Evolutionary conservation across 2,113 vertebrate species (phyloP).

Genomic region (Ciconia boyciana): DNA sequence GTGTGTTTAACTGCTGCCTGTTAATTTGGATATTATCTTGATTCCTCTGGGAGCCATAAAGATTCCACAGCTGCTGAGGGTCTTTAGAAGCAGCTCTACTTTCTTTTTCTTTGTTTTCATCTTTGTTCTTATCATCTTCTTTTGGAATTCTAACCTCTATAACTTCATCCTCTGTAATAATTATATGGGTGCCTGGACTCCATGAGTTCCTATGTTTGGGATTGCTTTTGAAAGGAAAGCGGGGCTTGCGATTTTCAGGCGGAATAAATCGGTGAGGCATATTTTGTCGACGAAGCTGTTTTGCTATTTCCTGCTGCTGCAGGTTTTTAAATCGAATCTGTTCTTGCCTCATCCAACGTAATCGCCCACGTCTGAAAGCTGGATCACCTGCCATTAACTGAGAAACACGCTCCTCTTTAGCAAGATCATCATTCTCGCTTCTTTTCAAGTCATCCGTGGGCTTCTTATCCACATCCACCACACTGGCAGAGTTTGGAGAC

Average conservation of each 20-base stretch:
- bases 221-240: conserved; percentile 97
- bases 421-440: conserved; percentile 55
- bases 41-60: conserved; percentile 68
- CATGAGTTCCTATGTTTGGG: conserved; percentile 96
- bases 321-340: conserved; percentile 91
- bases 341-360: conserved; percentile 94
- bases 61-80: conserved; percentile 70
- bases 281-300: conserved; percentile 89
- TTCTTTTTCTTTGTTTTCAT: conserved; percentile 61
- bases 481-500: conserved; percentile 9
- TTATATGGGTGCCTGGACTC: conserved; percentile 96
- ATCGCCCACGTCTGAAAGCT: conserved; percentile 79
- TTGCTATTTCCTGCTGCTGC: conserved; percentile 95
- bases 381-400: conserved; percentile 81
- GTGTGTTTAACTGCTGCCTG: conserved; percentile 64
- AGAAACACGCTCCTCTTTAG: conserved; percentile 75
- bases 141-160: conserved; percentile 94
- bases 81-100: conserved; percentile 66
- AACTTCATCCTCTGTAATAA: conserved; percentile 93
- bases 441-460: conserved; percentile 34
- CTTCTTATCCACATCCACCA: background rate
- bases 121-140: conserved; percentile 84
- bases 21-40: conserved; percentile 79
- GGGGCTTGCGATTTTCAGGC: conserved; percentile 93
- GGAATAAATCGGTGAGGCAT: conserved; percentile 95